These are phyloP conservation scores for Lontra canadensis DNA, from an alignment of 2,113 vertebrate species.

Conservation along the genomic window DNA sequence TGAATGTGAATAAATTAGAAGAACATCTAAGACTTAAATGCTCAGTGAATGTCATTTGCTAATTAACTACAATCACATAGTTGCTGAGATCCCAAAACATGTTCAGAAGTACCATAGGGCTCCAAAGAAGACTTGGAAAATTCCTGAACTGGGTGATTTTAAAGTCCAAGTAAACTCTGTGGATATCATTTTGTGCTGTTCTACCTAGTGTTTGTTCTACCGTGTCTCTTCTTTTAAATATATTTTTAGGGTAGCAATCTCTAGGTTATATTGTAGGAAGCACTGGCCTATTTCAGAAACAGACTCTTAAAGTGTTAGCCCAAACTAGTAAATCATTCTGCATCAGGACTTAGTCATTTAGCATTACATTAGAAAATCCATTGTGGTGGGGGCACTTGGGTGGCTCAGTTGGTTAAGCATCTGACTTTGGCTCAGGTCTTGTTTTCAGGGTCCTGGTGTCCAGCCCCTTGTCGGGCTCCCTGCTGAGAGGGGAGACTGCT, in stretches of 20 bases:
- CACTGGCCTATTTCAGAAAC: not conserved
- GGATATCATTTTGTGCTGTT: not conserved
- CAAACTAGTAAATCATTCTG: not conserved
- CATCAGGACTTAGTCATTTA: not conserved
- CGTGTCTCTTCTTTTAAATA: not conserved
- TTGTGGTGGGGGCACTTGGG: not conserved
- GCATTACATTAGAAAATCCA: conserved; percentile 32
- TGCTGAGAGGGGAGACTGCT: not conserved
- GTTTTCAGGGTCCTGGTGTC: not conserved
- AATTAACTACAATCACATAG: not conserved
- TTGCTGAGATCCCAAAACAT: not conserved
- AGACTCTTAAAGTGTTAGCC: not conserved
- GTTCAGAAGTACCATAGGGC: not conserved
- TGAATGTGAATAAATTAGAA: not conserved
- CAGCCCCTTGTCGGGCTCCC: not conserved
- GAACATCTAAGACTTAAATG: not conserved
- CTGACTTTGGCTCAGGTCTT: not conserved
- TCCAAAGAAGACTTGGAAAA: not conserved
- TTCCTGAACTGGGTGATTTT: not conserved
- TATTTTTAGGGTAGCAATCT: not conserved
- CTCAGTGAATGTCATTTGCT: not conserved
- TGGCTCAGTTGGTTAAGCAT: not conserved
- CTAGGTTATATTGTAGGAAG: not conserved
- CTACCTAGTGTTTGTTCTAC: not conserved
- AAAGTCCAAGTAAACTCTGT: not conserved